These are phyloP conservation scores for Heterodera filipjevi DNA, from an alignment of 2,888 invertebrate species.

Conservation along the genomic window DNA sequence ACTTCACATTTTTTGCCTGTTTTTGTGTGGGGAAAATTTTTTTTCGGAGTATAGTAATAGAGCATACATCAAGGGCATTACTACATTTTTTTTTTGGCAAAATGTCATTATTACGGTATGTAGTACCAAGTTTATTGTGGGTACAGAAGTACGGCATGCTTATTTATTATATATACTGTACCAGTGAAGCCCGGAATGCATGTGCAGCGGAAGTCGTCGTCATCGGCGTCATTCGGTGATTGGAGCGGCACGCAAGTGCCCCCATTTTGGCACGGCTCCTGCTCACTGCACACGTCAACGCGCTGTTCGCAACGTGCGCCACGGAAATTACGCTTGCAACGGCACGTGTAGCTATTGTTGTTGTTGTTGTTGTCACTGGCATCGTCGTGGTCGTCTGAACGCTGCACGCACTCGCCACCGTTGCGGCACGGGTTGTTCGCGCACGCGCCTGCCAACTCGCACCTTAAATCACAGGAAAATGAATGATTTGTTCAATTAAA, in stretches of 20 bases:
- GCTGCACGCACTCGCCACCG: slow-evolving; percentile 42
- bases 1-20: slow-evolving; percentile 53
- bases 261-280: slow-evolving; percentile 66
- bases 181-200: slow-evolving; percentile 59
- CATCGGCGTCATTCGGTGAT: slow-evolving; percentile 77
- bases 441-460: slow-evolving; percentile 47
- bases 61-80: no score
- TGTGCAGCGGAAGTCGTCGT: slow-evolving; percentile 72
- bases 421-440: slow-evolving; percentile 40
- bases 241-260: slow-evolving; percentile 78
- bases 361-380: background rate
- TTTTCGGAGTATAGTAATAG: no score
- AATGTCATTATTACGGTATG: no score
- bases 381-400: slow-evolving; percentile 26
- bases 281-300: slow-evolving; percentile 53
- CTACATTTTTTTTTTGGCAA: no score
- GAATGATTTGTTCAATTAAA: no score
- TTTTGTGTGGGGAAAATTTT: background rate
- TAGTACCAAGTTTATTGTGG: no score
- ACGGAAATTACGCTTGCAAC: slow-evolving; percentile 40
- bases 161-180: no score
- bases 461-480: background rate
- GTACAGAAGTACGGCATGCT: background rate
- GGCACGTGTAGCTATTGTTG: slow-evolving; percentile 33
- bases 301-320: slow-evolving; percentile 49